Base-by-base conservation (phyloP, 2,888 invertebrate species). In the Agriopis aurantiaria region DNA sequence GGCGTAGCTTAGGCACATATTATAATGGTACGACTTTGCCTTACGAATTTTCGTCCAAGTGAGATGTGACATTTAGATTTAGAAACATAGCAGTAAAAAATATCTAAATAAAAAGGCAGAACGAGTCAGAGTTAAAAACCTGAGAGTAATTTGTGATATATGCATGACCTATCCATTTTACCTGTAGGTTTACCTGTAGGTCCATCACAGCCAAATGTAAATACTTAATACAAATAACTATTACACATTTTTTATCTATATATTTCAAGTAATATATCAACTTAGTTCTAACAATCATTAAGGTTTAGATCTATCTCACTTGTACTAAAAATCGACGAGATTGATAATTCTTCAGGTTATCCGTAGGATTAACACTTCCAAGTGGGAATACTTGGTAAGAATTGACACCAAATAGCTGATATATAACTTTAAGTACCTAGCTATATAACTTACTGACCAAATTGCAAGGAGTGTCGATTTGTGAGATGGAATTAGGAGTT, bases 321-420 rank as follows among this genome's bases (percentile, higher is more conserved):
- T 67, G 66, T 46, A 71, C 70, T 51, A 60, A 60, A 63, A 53
- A 45, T 67, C 66, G 65, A 53, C 56, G 51, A 46, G 61, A 58
- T 51, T 14, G 51, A 57, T 45, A 43, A 43, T 23, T 52, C 41
- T 46, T 41, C 46, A 63, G 33, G 52, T 55, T 45, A 60, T 55
- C 40, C 10, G 49, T 66, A 71, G 53, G 55, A 68, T 73, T 68
- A 66, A 69, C 73, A 77, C 76, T 79, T 81, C 80, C 80, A 77
- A 79, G 66, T 65, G 68, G 51, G 43, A 64, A 70, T 53, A 68
- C 75, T 79, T 69, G 69, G 82, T 75, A 68, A 65, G 69, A 72
- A 75, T 78, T 74, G 74, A 59, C 68, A 72, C 65, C 55, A 74
- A 77, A 78, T 76, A 70, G 40, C 62, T 68, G 43, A 56, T 74